A percentile compares a stretch with the other conserved stretches of the same genome.
Conservation (phyloP, 1,140 invertebrate species). For the Camponotus vicinus region DNA sequence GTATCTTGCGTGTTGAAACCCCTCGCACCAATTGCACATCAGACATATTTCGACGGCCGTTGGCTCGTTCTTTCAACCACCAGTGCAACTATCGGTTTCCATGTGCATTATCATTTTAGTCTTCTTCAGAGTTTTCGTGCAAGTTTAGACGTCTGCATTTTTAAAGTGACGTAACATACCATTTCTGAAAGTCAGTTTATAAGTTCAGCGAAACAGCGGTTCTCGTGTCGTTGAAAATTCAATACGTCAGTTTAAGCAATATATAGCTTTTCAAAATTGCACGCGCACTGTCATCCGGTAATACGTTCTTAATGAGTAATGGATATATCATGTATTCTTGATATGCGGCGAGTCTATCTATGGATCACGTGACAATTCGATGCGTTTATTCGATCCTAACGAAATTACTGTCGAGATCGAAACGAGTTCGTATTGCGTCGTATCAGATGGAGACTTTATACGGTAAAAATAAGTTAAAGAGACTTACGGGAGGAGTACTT, state of each 20-base stretch:
- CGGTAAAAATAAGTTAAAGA: conserved; percentile 54
- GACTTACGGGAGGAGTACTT: conserved; percentile 11
- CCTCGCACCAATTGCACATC: conserved; percentile 46
- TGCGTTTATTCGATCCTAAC: conserved; percentile 26
- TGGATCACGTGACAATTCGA: background rate
- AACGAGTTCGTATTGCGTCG: conserved; percentile 8
- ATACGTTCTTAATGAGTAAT: background rate
- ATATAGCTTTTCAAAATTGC: background rate
- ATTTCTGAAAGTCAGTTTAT: background rate
- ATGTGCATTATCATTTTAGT: conserved; percentile 1
- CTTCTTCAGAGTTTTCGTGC: background rate
- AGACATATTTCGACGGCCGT: conserved; percentile 11
- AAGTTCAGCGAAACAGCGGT: background rate
- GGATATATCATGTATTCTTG: background rate
- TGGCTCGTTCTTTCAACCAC: background rate
- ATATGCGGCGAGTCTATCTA: background rate
- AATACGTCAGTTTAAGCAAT: background rate
- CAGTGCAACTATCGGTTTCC: background rate
- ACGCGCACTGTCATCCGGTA: background rate
- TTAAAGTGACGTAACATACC: background rate
- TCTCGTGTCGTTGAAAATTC: background rate
- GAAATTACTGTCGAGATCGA: background rate
- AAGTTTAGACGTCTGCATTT: background rate
- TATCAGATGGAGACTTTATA: conserved; percentile 31
- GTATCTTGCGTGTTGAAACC: conserved; percentile 12